Base-by-base conservation (phyloP, 2,113 vertebrate species). In the Pimephales promelas region DNA sequence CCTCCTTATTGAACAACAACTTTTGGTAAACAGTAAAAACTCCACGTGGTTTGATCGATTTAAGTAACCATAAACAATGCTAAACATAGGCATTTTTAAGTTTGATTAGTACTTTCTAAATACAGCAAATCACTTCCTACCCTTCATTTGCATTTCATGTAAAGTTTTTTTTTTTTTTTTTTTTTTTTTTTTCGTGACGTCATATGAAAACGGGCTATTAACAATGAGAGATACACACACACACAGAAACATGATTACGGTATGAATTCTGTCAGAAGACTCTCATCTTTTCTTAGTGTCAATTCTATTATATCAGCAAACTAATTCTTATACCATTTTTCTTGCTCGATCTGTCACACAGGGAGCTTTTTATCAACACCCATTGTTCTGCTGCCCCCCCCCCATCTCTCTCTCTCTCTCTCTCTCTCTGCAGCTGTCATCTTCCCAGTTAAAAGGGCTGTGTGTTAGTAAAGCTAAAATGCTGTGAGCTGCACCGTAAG, bases 401-500 rank as follows among this genome's bases (percentile, higher is more conserved):
- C 40, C 2, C 43, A 26, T 43, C 31, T 59, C 40, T 78, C 54
- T 59, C 47, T 49, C 47, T 49, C 47, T 49, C 47, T 49, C 47
- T 49, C 47, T 49, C 47, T 49, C 47, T 49, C 47, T 49, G 75
- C 34, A 61, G 56, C 54, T 61, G 75, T 78, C 75, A 61, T 61
- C 26, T 78, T 61, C n/a, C 34, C 56, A 43, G 34, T 77, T 59
- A 54, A 77, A 77, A 26, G 31, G 13, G 7, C 49, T 73, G 71
- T 28, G 43, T 73, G 14, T 74, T 52, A 22, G 47, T 56, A 76
- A 36, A 56, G 28, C 52, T 75, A 47, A 80, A 85, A 83, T 40
- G 71, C 81, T 76, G 18, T 16, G 52, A 75, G 56, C 74, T 8
- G 66, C 77, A 59, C 47, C 59, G 76, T 64, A 75, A 86, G 82